Percentiles rank a stretch among this genome's conserved stretches.
phyloP scores from a whole-genome alignment of 2,888 invertebrate species.

The Melanargia galathea region DNA sequence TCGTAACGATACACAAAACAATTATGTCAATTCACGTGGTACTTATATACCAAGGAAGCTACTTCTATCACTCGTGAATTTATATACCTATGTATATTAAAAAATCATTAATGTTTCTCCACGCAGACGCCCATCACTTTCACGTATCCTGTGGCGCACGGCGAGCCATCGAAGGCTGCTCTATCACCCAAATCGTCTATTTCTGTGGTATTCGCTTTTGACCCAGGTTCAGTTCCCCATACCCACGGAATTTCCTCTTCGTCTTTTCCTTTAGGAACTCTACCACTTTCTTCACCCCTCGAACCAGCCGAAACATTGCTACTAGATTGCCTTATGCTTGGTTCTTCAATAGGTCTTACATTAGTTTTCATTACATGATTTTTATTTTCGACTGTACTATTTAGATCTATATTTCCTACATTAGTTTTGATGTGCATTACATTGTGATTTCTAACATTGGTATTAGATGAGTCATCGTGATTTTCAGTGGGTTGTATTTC shows the following conservation, averaged over 20 bases:
- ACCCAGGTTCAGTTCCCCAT: constrained; percentile 25
- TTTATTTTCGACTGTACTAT: neutral
- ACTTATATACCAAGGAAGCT: too few relatives aligned
- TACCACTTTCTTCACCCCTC: neutral
- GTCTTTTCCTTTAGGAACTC: constrained; percentile 14
- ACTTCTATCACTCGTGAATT: too few relatives aligned
- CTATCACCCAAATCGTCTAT: constrained; percentile 32
- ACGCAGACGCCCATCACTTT: constrained; percentile 36
- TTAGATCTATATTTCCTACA: neutral
- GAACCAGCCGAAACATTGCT: neutral
- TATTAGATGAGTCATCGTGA: neutral
- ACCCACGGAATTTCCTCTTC: constrained; percentile 31
- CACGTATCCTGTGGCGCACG: constrained; percentile 32
- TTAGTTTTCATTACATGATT: neutral
- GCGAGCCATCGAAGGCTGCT: constrained; percentile 33
- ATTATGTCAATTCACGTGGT: too few relatives aligned
- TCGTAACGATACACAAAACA: too few relatives aligned
- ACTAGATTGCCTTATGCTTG: neutral
- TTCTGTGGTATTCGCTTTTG: constrained; percentile 4
- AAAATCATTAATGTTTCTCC: constrained; percentile 27
- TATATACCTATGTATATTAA: too few relatives aligned
- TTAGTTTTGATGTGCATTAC: neutral
- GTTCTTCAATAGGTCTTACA: neutral
- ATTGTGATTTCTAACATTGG: neutral
- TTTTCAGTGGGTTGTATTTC: neutral